Conservation (phyloP, 2,113 vertebrate species). For the Melanerpes formicivorus region DNA sequence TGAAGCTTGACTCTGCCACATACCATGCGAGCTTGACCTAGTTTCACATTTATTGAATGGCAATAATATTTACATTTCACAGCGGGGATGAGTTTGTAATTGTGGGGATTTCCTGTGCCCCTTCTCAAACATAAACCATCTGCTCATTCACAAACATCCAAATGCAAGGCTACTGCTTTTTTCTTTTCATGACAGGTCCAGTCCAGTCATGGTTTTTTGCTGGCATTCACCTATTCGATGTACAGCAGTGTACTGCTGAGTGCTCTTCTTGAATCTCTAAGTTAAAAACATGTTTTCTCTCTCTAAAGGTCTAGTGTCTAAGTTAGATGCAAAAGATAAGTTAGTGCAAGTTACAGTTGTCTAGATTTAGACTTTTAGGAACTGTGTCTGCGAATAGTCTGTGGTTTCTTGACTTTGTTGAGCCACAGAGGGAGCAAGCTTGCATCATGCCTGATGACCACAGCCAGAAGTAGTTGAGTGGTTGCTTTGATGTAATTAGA, state of each 20-base stretch:
- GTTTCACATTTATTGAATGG: neutral
- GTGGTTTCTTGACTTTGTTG: slow-evolving; percentile 8
- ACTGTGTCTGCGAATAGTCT: neutral
- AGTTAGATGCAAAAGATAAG: neutral
- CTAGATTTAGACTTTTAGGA: neutral
- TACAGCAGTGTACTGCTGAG: neutral
- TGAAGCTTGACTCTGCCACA: neutral
- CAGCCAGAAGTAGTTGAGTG: neutral
- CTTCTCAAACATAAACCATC: neutral
- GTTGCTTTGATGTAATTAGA: slow-evolving; percentile 9
- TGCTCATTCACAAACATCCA: neutral
- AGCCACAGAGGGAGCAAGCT: neutral
- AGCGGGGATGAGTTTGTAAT: neutral
- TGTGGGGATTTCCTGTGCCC: neutral
- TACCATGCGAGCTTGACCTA: neutral
- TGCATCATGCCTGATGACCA: neutral
- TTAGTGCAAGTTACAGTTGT: neutral
- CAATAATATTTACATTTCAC: neutral
- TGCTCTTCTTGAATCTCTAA: neutral
- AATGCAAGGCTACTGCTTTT: neutral
- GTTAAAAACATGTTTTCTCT: neutral
- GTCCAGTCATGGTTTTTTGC: neutral
- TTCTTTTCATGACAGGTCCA: neutral
- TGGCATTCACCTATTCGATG: neutral
- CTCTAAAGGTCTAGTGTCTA: neutral